Percentiles rank a stretch among this genome's conserved stretches.
Conservation (phyloP, 2,888 invertebrate genomes). For the Eristalinus aeneus region DNA sequence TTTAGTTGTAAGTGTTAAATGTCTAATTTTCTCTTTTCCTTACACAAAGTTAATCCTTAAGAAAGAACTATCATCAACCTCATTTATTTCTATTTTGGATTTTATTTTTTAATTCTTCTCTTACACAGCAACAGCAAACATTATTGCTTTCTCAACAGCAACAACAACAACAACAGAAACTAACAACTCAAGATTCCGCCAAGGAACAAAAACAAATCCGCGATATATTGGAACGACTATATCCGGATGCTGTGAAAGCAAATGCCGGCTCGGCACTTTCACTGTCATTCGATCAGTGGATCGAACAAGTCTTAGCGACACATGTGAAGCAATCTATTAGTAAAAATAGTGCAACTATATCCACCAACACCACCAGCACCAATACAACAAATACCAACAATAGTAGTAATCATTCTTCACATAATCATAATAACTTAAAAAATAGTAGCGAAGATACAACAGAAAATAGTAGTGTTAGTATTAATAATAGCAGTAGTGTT, state of each 20-base stretch:
- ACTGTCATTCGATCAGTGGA: slow-evolving; percentile 78
- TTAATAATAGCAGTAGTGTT: slow-evolving; percentile 77
- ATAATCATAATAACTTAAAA: slow-evolving; percentile 72
- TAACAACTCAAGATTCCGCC: slow-evolving; percentile 52
- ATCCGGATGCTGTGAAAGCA: slow-evolving; percentile 78
- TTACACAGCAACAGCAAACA: slow-evolving; percentile 72
- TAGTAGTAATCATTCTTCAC: slow-evolving; percentile 74
- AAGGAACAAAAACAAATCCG: slow-evolving; percentile 77
- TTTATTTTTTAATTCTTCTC: slow-evolving; percentile 19
- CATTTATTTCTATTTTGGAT: neutral
- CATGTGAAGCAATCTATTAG: slow-evolving; percentile 76
- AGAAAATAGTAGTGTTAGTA: slow-evolving; percentile 75
- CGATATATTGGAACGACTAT: slow-evolving; percentile 78
- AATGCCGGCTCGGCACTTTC: slow-evolving; percentile 76
- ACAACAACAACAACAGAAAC: slow-evolving; percentile 56
- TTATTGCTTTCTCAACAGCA: slow-evolving; percentile 71
- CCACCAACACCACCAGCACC: slow-evolving; percentile 72
- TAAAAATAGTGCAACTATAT: slow-evolving; percentile 66
- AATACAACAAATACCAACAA: slow-evolving; percentile 73
- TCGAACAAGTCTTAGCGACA: slow-evolving; percentile 78
- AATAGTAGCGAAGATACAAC: slow-evolving; percentile 71
- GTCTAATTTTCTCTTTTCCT: slow-evolving; percentile 3
- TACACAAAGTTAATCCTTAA: neutral
- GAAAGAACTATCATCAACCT: slow-evolving; percentile 1
- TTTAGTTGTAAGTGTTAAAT: slow-evolving; percentile 79